Percentiles rank a stretch among this genome's conserved stretches.
Evolutionary conservation across 1,140 invertebrate genomes (phyloP).

Genomic region (Ridgeia piscesae): DNA sequence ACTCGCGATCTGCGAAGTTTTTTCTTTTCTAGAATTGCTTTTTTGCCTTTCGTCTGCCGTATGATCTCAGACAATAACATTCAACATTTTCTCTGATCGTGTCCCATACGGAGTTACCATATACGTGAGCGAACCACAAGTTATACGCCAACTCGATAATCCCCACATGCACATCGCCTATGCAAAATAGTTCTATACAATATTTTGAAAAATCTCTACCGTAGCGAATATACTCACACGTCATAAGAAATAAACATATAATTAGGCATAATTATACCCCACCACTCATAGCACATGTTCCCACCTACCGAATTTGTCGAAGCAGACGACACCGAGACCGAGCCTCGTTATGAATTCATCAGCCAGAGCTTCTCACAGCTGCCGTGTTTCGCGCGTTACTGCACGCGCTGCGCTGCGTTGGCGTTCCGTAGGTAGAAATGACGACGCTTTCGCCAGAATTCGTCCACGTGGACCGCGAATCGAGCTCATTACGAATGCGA

Average conservation of each 20-base stretch:
- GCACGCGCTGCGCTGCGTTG: background rate
- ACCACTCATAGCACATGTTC: background rate
- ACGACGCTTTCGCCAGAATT: background rate
- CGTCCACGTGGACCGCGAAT: background rate
- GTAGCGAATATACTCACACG: background rate
- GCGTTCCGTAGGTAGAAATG: background rate
- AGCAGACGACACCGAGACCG: background rate
- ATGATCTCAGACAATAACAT: no score
- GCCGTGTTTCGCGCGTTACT: background rate
- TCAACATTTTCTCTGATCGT: background rate
- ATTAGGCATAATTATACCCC: background rate
- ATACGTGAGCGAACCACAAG: no score
- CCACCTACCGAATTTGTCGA: background rate
- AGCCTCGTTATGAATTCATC: background rate
- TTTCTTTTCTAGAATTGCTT: background rate
- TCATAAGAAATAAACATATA: background rate
- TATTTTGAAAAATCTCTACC: background rate
- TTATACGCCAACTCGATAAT: background rate
- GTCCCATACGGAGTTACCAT: no score
- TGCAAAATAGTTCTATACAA: background rate
- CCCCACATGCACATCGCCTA: no score
- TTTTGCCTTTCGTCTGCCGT: background rate
- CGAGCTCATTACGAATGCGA: background rate
- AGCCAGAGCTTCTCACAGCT: background rate
- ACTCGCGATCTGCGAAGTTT: background rate